Evolutionary conservation across 2,888 invertebrate genomes (phyloP).

Genomic region (Adineta ricciae): DNA sequence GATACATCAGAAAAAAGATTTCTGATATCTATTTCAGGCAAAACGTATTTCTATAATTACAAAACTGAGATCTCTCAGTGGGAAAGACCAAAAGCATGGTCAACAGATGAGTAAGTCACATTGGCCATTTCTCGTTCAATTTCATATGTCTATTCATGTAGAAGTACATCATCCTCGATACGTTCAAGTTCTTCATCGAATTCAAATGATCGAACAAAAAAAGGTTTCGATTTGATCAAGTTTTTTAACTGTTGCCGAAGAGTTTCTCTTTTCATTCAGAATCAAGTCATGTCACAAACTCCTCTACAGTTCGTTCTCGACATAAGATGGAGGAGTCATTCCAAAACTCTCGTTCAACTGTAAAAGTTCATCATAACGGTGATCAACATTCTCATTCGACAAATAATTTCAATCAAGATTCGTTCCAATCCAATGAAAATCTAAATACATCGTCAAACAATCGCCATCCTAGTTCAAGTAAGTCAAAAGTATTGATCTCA

Average conservation of each 20-base stretch:
- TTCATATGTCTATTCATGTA: neutral
- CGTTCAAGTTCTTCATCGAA: neutral
- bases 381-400: neutral
- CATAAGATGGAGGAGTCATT: neutral
- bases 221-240: neutral
- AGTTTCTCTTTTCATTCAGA: no score
- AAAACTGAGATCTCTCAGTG: slow-evolving; percentile 15
- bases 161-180: neutral
- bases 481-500: no score
- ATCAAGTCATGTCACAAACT: neutral
- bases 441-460: neutral
- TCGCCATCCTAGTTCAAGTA: neutral
- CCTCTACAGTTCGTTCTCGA: neutral
- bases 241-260: no score
- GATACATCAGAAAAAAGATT: neutral
- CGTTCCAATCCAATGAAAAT: neutral
- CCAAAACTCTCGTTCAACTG: neutral
- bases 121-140: neutral
- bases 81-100: slow-evolving; percentile 20
- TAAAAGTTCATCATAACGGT: neutral
- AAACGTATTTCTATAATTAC: slow-evolving; percentile 2
- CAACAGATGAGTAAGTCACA: neutral
- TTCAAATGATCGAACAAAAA: neutral
- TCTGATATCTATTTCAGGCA: neutral
- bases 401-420: neutral